Evolutionary conservation across 2,113 vertebrate genomes (phyloP), one percentile per base, ranked within the genome.

Genomic region (Melozone crissalis): DNA sequence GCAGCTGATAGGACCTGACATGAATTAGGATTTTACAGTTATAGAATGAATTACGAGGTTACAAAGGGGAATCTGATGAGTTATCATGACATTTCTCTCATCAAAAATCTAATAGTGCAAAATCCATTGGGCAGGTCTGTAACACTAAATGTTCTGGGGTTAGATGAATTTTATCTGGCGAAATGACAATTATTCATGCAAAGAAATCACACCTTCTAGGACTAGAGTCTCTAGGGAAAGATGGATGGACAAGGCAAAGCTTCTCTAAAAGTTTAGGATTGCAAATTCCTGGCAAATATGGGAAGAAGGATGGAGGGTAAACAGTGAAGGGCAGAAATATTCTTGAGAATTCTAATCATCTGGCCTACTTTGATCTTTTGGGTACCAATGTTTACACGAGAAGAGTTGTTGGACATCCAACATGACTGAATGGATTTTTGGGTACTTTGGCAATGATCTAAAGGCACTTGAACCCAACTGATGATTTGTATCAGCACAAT

Each of bases 341-440:
- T 71, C 28, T 68, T 87, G 18, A 21, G 19, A 90, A 54, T 57
- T 72, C 33, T 87, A 44, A 63, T 84, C 15, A 43, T 27, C 27
- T 65, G 58, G 63, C 5, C 14, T 41, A 31, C 22, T 30, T 62
- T 46, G 28, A 16, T 47, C 9, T 80, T 81, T 72, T 73, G 20
- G 4, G 15, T 52, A 44, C 37, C 0, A 0, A 2, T 57, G 10
- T 35, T n/a, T 5, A 63, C 84, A 13, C 12, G 16, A 76, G 35
- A 76, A 57, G 11, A 3, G 3, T 8, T 80, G 8, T 52, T 66
- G 58, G 37, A 23, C 5, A 33, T 69, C 13, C 30, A 54, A 23
- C 3, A 26, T 33, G 13, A 46, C 37, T 68, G 11, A 52, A 57
- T 47, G 47, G 30, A 71, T 33, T 87, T 74, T 58, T 41, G 33